A percentile compares a stretch with the other conserved stretches of the same genome.
phyloP scores from a whole-genome alignment of 2,888 invertebrate species.

The Cephalotes varians region DNA sequence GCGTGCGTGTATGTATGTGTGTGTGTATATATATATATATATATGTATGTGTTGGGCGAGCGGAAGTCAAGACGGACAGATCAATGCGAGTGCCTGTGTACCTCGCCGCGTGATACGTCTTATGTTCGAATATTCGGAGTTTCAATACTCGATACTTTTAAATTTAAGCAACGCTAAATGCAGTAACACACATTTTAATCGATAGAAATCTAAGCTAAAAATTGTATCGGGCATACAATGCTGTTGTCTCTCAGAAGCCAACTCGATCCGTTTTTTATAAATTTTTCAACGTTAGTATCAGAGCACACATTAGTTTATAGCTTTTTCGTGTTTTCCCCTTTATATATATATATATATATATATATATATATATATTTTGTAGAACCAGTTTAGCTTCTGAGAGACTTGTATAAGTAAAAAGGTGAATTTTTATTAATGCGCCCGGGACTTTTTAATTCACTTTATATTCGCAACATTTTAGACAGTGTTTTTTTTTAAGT shows the following conservation, averaged over 20 bases:
- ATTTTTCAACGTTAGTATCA: not conserved
- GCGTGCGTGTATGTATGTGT: not conserved
- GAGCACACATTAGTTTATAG: not conserved
- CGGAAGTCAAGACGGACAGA: conserved; percentile 36
- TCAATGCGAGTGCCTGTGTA: not conserved
- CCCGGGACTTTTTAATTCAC: not conserved
- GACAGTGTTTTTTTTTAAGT: not conserved
- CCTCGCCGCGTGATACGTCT: not conserved
- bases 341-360: no score
- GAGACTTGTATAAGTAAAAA: not conserved
- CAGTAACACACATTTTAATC: not conserved
- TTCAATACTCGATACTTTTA: not conserved
- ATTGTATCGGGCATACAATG: not conserved
- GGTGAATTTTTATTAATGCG: not conserved
- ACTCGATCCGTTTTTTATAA: not conserved
- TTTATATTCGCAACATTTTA: not conserved
- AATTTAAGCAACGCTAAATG: not conserved
- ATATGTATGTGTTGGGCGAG: not conserved
- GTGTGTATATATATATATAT: not conserved
- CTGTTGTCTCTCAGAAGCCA: not conserved
- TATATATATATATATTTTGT: no score
- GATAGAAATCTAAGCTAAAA: not conserved
- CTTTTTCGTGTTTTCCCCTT: not conserved
- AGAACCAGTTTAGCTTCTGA: not conserved
- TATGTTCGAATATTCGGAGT: not conserved